A percentile compares a stretch with the other conserved stretches of the same genome.
Conservation (phyloP, 1,140 invertebrate genomes). For the Euura lappo region DNA sequence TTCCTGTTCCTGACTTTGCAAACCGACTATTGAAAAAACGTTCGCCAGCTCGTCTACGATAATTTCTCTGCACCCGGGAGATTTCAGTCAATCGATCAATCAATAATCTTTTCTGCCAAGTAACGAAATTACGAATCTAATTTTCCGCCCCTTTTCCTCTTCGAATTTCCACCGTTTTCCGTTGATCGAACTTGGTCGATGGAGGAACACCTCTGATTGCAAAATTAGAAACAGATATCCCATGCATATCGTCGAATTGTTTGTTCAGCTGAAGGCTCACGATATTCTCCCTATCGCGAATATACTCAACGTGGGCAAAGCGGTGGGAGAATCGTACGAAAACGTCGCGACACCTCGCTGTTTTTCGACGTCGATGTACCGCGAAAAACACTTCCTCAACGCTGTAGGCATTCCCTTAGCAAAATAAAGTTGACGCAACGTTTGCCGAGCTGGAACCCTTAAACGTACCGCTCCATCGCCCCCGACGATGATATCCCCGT, state of each 20-base stretch:
- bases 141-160: not conserved
- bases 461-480: not conserved
- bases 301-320: not conserved
- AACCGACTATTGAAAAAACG: no score
- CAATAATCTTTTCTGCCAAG: not conserved
- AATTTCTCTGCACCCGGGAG: no score
- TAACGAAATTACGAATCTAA: constrained; percentile 2
- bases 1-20: no score
- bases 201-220: not conserved
- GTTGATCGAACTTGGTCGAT: not conserved
- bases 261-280: not conserved
- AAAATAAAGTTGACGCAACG: not conserved
- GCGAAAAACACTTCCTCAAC: not conserved
- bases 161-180: not conserved
- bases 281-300: not conserved
- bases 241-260: not conserved
- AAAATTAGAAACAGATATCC: no score
- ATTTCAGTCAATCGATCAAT: no score
- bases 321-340: not conserved
- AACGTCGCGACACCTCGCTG: not conserved
- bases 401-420: not conserved
- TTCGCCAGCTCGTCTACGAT: no score
- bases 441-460: no score
- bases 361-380: not conserved
- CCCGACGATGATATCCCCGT: not conserved